Percentiles rank a stretch among this genome's conserved stretches.
phyloP scores from a whole-genome alignment of 30 jellyfish, hydroid and myxozoan species.

The Hydractinia echinata region DNA sequence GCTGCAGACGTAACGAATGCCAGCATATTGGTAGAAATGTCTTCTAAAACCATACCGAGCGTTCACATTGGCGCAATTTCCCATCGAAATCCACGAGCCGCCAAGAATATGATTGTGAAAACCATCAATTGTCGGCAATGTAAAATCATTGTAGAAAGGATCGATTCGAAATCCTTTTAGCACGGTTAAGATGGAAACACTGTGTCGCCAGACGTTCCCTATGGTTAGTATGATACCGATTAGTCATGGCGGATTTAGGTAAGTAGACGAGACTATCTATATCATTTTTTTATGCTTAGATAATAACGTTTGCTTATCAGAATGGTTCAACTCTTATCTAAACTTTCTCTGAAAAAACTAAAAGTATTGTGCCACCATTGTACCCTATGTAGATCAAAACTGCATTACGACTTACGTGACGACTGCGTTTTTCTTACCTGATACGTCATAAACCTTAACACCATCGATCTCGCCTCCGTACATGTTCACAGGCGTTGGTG shows the following conservation, averaged over 20 bases:
- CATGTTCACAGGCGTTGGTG: constrained; percentile 35
- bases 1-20: constrained; percentile 27
- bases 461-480: constrained; percentile 26
- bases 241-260: too few relatives aligned
- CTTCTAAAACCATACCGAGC: constrained; percentile 38
- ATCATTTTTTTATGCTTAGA: too few relatives aligned
- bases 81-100: constrained; percentile 38
- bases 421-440: neutral
- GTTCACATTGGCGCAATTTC: constrained; percentile 30
- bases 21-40: constrained; percentile 38
- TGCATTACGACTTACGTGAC: too few relatives aligned
- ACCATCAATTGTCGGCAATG: constrained; percentile 37
- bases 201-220: constrained; percentile 34
- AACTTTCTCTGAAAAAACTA: too few relatives aligned
- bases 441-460: constrained; percentile 22
- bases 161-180: constrained; percentile 26
- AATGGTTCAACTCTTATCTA: too few relatives aligned
- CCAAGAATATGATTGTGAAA: constrained; percentile 31
- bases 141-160: constrained; percentile 30
- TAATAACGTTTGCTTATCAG: too few relatives aligned
- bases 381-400: too few relatives aligned
- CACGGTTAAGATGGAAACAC: constrained; percentile 28
- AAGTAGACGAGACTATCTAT: too few relatives aligned
- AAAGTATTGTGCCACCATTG: too few relatives aligned
- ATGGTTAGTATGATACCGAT: too few relatives aligned